Conservation (phyloP, 2,888 invertebrate species). For the Myopa testacea region DNA sequence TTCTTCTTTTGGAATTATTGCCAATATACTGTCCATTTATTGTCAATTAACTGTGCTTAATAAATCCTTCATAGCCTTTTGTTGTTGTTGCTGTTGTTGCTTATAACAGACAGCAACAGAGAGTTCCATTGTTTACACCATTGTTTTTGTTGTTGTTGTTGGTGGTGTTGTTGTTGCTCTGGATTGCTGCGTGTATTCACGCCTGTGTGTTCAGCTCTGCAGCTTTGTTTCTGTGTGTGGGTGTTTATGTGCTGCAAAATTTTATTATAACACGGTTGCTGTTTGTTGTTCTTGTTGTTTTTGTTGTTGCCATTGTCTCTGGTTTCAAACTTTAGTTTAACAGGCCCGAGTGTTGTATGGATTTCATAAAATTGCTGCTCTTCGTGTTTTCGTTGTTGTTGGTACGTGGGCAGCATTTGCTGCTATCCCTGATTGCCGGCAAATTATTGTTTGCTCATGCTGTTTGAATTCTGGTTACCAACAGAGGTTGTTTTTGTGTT, state of each 20-base stretch:
- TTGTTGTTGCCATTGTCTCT: not conserved
- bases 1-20: not conserved
- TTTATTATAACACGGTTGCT: not conserved
- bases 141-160: not conserved
- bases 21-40: constrained; percentile 7
- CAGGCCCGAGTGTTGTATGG: not conserved
- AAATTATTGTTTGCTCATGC: not conserved
- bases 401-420: too few relatives aligned
- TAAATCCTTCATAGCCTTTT: not conserved
- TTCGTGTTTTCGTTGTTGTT: not conserved
- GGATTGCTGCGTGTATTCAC: not conserved
- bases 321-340: not conserved
- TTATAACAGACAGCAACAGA: too few relatives aligned
- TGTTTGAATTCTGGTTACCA: not conserved
- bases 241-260: not conserved
- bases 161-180: not conserved
- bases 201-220: not conserved
- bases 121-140: not conserved
- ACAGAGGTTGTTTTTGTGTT: not conserved
- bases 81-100: too few relatives aligned
- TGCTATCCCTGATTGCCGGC: not conserved
- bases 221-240: not conserved
- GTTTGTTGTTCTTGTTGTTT: not conserved
- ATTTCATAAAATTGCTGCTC: not conserved
- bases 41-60: constrained; percentile 19